phyloP scores from a whole-genome alignment of 2,113 vertebrate species.

The Myotis brandtii region DNA sequence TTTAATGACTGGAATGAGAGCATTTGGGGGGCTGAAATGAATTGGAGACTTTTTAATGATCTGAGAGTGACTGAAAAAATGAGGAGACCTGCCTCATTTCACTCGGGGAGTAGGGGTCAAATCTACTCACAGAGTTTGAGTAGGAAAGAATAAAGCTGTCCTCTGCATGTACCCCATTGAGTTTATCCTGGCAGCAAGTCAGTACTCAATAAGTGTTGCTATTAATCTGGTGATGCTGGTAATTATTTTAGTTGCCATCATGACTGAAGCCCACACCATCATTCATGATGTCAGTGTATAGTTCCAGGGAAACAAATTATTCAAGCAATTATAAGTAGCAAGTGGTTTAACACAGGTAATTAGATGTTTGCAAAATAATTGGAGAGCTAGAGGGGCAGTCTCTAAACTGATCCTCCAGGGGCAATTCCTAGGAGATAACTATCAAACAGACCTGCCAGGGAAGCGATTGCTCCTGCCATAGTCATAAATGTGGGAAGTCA shows the following conservation, averaged over 20 bases:
- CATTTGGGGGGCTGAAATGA: neutral
- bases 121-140: neutral
- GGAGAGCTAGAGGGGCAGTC: neutral
- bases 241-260: constrained; percentile 9
- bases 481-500: neutral
- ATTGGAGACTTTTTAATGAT: neutral
- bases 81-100: neutral
- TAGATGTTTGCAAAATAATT: neutral
- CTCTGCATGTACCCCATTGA: neutral
- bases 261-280: neutral
- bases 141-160: neutral
- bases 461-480: neutral
- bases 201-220: neutral
- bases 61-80: neutral
- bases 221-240: neutral
- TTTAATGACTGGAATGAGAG: constrained; percentile 22
- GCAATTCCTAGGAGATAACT: neutral
- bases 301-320: neutral
- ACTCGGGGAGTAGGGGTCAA: neutral
- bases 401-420: neutral
- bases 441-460: neutral
- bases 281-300: neutral
- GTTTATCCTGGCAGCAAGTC: constrained; percentile 4
- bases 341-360: neutral
- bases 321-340: neutral